Evolutionary conservation across 1,140 invertebrate genomes (phyloP).

Genomic region (Caenorhabditis briggsae): DNA sequence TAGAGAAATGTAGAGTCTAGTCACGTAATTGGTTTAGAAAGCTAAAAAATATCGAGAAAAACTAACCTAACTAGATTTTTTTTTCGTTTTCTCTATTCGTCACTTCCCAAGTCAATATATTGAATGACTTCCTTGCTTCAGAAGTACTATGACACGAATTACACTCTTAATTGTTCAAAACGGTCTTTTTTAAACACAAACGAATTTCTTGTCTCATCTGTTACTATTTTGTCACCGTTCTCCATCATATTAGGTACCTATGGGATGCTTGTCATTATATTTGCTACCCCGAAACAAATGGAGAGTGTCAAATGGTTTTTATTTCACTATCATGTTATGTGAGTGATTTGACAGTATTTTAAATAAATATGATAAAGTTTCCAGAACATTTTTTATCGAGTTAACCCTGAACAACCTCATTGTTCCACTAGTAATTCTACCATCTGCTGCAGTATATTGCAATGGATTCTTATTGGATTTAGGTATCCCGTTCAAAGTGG

Average conservation of each 20-base stretch:
- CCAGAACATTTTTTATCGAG: slow-evolving; percentile 4
- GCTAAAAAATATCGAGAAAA: no score
- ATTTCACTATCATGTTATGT: slow-evolving; percentile 1
- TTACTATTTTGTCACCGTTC: not conserved
- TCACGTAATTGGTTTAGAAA: no score
- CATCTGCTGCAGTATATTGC: not conserved
- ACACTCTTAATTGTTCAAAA: no score
- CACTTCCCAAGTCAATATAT: no score
- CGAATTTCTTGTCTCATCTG: not conserved
- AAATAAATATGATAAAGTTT: not conserved
- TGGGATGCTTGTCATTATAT: not conserved
- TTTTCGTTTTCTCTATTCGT: no score
- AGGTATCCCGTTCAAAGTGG: not conserved
- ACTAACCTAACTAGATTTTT: no score
- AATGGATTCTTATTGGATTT: not conserved
- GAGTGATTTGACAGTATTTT: not conserved
- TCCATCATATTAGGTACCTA: not conserved
- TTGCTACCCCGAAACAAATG: not conserved
- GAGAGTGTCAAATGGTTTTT: slow-evolving; percentile 1
- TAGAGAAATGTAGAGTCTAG: no score
- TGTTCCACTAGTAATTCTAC: not conserved
- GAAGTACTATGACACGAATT: no score
- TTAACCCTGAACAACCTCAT: not conserved
- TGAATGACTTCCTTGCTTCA: no score
- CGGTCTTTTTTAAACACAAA: not conserved